phyloP scores from a whole-genome alignment of 2,888 invertebrate genomes.

The Pollenia griseotomentosa region DNA sequence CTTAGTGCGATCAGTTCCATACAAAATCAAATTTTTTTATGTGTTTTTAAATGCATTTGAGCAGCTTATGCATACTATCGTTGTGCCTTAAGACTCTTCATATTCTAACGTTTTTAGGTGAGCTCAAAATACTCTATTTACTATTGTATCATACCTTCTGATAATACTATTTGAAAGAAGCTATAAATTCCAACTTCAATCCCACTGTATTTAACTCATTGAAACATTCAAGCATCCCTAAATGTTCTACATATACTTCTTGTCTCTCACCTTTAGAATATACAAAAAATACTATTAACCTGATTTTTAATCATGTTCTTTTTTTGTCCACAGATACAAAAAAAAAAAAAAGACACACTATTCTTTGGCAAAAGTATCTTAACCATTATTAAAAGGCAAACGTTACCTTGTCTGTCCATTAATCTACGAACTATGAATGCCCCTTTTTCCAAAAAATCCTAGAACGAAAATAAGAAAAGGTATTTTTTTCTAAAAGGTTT shows the following conservation, averaged over 20 bases:
- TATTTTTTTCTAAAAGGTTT: slow-evolving; percentile 46
- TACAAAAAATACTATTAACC: slow-evolving; percentile 48
- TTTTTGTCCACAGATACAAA: background rate
- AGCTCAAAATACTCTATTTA: too few relatives aligned
- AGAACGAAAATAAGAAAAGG: slow-evolving; percentile 19
- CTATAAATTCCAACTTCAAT: too few relatives aligned
- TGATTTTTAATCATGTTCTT: slow-evolving; percentile 58
- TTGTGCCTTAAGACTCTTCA: too few relatives aligned
- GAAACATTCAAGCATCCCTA: background rate
- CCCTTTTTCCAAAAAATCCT: slow-evolving; percentile 40
- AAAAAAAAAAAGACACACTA: slow-evolving; percentile 17
- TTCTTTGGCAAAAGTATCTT: slow-evolving; percentile 52
- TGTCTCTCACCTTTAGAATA: slow-evolving; percentile 43
- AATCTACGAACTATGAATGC: slow-evolving; percentile 9
- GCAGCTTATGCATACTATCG: too few relatives aligned
- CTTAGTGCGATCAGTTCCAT: too few relatives aligned
- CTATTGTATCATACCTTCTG: too few relatives aligned
- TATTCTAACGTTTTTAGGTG: too few relatives aligned
- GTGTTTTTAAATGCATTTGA: too few relatives aligned
- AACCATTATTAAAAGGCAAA: slow-evolving; percentile 45
- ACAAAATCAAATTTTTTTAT: too few relatives aligned
- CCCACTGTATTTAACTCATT: background rate
- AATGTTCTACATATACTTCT: background rate
- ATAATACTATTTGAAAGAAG: too few relatives aligned
- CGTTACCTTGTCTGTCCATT: slow-evolving; percentile 5